A percentile compares a stretch with the other conserved stretches of the same genome.
Evolutionary conservation across 2,113 vertebrate species (phyloP).

Genomic region (Sander vitreus): DNA sequence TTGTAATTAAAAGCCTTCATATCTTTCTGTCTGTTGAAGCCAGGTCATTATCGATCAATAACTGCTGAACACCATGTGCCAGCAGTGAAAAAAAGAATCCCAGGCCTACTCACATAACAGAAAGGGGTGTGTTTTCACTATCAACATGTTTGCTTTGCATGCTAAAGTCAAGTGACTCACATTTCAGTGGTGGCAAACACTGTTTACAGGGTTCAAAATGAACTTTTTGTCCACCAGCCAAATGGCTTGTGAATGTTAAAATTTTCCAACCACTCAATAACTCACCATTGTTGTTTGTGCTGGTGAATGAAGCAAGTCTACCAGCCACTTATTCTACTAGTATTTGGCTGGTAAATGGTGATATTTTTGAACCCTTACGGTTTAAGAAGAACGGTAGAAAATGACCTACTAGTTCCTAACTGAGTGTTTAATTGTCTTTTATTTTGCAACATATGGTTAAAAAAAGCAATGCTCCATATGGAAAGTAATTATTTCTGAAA

Average conservation of each 20-base stretch:
- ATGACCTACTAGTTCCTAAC: neutral
- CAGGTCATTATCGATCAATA: conserved; percentile 9
- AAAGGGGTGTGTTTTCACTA: conserved; percentile 59
- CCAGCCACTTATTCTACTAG: no score
- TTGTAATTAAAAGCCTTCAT: neutral
- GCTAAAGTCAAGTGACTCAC: conserved; percentile 21
- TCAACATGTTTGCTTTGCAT: conserved; percentile 66
- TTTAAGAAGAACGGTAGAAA: no score
- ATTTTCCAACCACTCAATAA: no score
- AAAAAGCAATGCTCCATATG: neutral
- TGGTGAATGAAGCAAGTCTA: no score
- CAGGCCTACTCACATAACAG: conserved; percentile 33
- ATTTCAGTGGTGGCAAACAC: neutral
- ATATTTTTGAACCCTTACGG: no score
- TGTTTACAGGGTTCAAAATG: neutral
- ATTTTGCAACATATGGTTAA: neutral
- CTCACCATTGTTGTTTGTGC: no score
- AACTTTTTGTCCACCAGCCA: no score
- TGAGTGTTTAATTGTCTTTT: neutral
- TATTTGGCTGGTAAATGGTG: no score
- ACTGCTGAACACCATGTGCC: neutral
- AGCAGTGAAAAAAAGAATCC: conserved; percentile 22
- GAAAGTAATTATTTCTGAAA: neutral
- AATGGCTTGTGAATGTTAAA: no score
- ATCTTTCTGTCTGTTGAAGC: neutral